These are phyloP conservation scores for Pandemis cinnamomeana DNA, from an alignment of 2,888 invertebrate species.

Conservation along the genomic window DNA sequence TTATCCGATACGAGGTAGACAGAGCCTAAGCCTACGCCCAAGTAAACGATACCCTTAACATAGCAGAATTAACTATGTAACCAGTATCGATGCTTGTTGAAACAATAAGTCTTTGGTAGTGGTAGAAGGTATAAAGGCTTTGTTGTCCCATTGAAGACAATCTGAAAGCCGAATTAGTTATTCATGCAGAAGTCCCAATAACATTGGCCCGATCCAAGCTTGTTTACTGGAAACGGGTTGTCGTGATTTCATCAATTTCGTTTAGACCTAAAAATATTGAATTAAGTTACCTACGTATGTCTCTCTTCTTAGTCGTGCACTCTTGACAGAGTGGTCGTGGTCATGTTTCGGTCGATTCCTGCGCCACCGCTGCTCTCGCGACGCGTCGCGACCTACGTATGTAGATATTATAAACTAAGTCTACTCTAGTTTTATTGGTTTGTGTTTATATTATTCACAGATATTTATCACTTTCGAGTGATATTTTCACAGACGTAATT, in stretches of 20 bases:
- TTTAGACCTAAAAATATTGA: neutral
- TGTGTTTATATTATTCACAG: too few species aligned
- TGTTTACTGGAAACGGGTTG: neutral
- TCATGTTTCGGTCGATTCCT: too few species aligned
- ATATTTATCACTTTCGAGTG: too few species aligned
- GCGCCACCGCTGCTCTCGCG: too few species aligned
- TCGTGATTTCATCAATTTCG: neutral
- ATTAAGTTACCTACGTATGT: neutral
- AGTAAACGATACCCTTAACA: neutral
- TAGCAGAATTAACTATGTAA: neutral
- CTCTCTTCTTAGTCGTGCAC: too few species aligned
- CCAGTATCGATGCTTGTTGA: neutral
- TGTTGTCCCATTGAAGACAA: neutral
- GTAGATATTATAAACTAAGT: neutral
- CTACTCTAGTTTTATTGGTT: too few species aligned
- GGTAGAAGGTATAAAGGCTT: neutral
- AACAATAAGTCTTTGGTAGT: neutral
- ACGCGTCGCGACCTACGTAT: neutral
- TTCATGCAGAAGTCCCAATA: neutral
- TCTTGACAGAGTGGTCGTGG: too few species aligned
- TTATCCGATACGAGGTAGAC: too few species aligned
- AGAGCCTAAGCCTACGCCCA: neutral
- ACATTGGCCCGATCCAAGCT: neutral
- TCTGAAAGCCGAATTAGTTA: neutral
- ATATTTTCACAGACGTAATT: too few species aligned